Conservation (phyloP, 2,888 invertebrate genomes). For the Noctua pronuba region DNA sequence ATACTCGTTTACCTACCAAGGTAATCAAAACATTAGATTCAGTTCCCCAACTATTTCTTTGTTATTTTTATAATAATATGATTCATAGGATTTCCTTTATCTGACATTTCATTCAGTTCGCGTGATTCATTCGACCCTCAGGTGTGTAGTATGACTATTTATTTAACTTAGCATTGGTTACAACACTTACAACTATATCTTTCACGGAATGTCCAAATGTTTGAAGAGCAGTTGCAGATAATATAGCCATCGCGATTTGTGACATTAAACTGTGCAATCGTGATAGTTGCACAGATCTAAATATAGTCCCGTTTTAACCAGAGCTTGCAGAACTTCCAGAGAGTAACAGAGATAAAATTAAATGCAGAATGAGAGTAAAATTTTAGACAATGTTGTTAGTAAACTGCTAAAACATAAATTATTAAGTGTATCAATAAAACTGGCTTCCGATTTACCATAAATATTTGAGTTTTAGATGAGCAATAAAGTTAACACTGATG, state of each 20-base stretch:
- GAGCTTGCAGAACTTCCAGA: slow-evolving; percentile 33
- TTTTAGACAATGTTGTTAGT: slow-evolving; percentile 13
- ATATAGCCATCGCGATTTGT: slow-evolving; percentile 22
- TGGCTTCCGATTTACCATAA: background rate
- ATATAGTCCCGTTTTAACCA: slow-evolving; percentile 27
- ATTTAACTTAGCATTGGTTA: background rate
- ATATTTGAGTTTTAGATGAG: slow-evolving; percentile 12
- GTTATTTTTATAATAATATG: slow-evolving; percentile 35
- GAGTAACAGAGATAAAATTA: slow-evolving; percentile 34
- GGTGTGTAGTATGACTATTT: slow-evolving; percentile 17
- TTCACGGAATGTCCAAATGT: slow-evolving; percentile 7
- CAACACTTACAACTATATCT: background rate
- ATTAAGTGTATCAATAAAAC: slow-evolving; percentile 7
- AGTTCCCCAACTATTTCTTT: slow-evolving; percentile 18
- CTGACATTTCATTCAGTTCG: slow-evolving; percentile 10
- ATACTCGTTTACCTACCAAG: background rate
- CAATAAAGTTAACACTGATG: slow-evolving; percentile 6
- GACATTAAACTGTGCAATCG: slow-evolving; percentile 21
- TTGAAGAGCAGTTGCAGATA: slow-evolving; percentile 7
- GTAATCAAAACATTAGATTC: slow-evolving; percentile 2
- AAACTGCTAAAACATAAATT: slow-evolving; percentile 7
- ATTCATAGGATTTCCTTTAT: slow-evolving; percentile 25
- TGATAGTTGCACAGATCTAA: slow-evolving; percentile 25
- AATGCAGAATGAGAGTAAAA: slow-evolving; percentile 9
- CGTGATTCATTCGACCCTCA: slow-evolving; percentile 39